Evolutionary conservation across 2,113 vertebrate genomes (phyloP), one percentile per base, ranked within the genome.

Genomic region (Neodontobutis hainanensis): DNA sequence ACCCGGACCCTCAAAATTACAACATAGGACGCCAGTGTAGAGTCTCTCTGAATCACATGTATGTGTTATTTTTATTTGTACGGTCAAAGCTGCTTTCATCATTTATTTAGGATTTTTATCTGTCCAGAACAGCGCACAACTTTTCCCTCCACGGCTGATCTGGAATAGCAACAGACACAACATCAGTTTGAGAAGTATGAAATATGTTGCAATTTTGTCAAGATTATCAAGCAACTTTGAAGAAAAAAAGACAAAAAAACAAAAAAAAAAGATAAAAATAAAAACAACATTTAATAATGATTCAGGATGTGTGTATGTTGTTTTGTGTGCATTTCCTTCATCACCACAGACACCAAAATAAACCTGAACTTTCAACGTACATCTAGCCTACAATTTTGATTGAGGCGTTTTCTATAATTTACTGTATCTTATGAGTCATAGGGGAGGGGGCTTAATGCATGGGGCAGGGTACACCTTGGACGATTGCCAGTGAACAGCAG

Each of bases 221-320:
- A 89, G 82, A 85, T 87, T 89, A 92, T 90, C 85, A 90, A 84
- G 86, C 68, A 75, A 89, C 82, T 91, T 89, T 88, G 82, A 48
- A 78, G 81, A 80, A 85, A 89, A 86, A 61, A 73, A 62, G 48
- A 71, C 73, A 72, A 58, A 69, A 75, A 61, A 47, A 83, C 50
- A 73, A 75, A 80, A 85, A 75, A 80, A 85, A 83, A 86, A 86
- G 59, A 77, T 65, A 68, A 82, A 87, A 90, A 90, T 87, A 90
- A 92, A 90, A 89, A 66, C 80, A 85, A 91, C 90, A 91, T 92
- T 91, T 91, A 91, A 91, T 91, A 91, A 89, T 87, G 72, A 75
- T 77, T 66, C 65, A 70, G 78, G 51, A 75, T 81, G 72, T 80
- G 51, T 82, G 63, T 81, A 74, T 77, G 73, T 36, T 65, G 38